phyloP scores from a whole-genome alignment of 2,888 invertebrate species.

The Rhabditoides inermis region DNA sequence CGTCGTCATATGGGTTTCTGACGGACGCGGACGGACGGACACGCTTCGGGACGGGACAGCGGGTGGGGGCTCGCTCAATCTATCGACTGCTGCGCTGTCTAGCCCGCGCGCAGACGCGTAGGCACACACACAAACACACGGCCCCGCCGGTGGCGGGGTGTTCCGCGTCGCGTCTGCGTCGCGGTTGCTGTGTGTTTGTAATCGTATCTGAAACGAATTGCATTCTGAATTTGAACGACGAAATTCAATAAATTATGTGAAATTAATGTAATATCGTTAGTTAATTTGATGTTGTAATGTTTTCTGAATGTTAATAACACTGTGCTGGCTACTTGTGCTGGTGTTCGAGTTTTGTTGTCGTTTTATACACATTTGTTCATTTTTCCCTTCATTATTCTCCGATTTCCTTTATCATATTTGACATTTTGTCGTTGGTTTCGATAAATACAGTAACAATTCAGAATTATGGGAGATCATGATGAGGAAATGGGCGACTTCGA shows the following conservation, averaged over 20 bases:
- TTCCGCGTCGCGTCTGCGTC: too few relatives aligned
- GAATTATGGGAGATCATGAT: conserved; percentile 7
- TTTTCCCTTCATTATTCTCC: conserved; percentile 1
- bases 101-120: conserved; percentile 10
- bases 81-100: conserved; percentile 25
- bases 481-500: conserved; percentile 8
- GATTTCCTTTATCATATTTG: not conserved
- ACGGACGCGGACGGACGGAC: not conserved
- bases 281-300: not conserved
- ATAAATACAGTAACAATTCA: not conserved
- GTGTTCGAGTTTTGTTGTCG: not conserved
- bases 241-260: too few relatives aligned
- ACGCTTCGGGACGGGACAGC: conserved; percentile 12
- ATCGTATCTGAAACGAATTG: too few relatives aligned
- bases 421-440: not conserved
- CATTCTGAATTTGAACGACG: too few relatives aligned
- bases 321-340: too few relatives aligned
- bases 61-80: conserved; percentile 19
- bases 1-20: conserved; percentile 12
- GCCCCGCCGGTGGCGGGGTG: too few relatives aligned
- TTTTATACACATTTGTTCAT: not conserved
- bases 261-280: not conserved
- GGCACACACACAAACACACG: conserved; percentile 4
- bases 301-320: not conserved
- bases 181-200: too few relatives aligned